These are phyloP conservation scores for Spilogale gracilis DNA, from an alignment of 2,113 vertebrate genomes.

Conservation along the genomic window DNA sequence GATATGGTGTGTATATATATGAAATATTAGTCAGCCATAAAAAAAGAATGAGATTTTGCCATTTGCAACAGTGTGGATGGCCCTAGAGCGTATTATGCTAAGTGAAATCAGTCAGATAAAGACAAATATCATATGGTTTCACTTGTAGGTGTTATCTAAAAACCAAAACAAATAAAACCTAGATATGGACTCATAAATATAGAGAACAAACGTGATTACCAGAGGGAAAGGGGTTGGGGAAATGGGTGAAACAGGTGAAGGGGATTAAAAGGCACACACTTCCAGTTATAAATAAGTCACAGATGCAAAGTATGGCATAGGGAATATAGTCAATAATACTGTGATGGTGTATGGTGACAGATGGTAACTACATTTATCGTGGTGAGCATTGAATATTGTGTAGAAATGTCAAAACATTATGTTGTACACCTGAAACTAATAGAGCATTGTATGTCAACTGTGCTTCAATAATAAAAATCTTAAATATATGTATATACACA, in stretches of 20 bases:
- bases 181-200: neutral
- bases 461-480: neutral
- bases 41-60: neutral
- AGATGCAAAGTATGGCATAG: neutral
- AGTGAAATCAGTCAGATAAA: neutral
- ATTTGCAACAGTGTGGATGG: neutral
- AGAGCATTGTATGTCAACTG: neutral
- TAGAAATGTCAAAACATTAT: neutral
- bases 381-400: neutral
- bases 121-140: neutral
- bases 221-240: neutral
- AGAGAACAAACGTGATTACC: neutral
- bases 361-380: neutral
- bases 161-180: neutral
- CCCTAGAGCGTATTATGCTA: neutral
- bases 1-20: neutral
- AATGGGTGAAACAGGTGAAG: neutral
- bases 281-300: neutral
- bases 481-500: neutral
- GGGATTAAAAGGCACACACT: neutral
- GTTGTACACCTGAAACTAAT: neutral
- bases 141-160: neutral
- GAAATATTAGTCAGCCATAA: neutral
- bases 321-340: neutral
- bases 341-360: neutral